Evolutionary conservation across 2,888 invertebrate genomes (phyloP).

Genomic region (Coenonympha glycerion): DNA sequence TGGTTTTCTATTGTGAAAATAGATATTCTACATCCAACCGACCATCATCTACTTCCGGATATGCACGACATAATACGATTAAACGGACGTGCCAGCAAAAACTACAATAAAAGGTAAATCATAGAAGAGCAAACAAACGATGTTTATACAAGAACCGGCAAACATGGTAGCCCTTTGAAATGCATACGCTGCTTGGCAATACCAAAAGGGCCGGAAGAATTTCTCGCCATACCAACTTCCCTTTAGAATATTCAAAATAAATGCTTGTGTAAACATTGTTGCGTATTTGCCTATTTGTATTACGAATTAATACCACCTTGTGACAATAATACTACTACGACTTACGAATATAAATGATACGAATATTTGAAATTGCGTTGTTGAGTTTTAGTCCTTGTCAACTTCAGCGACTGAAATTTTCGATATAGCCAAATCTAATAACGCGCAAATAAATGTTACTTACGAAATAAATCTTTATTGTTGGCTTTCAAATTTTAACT

Average conservation of each 20-base stretch:
- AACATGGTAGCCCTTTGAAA: slow-evolving; percentile 57
- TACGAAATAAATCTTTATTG: too few relatives aligned
- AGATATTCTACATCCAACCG: slow-evolving; percentile 22
- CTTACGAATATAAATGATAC: too few relatives aligned
- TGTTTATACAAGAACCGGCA: slow-evolving; percentile 58
- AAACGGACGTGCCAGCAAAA: slow-evolving; percentile 44
- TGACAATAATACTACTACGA: not conserved
- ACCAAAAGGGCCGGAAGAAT: slow-evolving; percentile 67
- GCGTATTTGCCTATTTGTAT: slow-evolving; percentile 23
- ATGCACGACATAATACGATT: slow-evolving; percentile 48
- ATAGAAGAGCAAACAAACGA: slow-evolving; percentile 52
- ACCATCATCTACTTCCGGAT: slow-evolving; percentile 43
- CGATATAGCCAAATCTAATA: too few relatives aligned
- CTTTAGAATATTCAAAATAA: slow-evolving; percentile 23
- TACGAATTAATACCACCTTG: not conserved
- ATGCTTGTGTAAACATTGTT: slow-evolving; percentile 11
- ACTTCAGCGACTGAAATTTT: too few relatives aligned
- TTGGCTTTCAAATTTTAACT: not conserved
- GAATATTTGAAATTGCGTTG: too few relatives aligned
- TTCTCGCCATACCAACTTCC: slow-evolving; percentile 42
- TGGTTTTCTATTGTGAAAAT: slow-evolving; percentile 19
- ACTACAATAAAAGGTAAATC: slow-evolving; percentile 52
- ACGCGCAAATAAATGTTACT: too few relatives aligned
- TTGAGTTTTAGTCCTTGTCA: too few relatives aligned
- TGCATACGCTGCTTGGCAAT: slow-evolving; percentile 50